Evolutionary conservation across 2,113 vertebrate genomes (phyloP).

Genomic region (Coryphaenoides rupestris): DNA sequence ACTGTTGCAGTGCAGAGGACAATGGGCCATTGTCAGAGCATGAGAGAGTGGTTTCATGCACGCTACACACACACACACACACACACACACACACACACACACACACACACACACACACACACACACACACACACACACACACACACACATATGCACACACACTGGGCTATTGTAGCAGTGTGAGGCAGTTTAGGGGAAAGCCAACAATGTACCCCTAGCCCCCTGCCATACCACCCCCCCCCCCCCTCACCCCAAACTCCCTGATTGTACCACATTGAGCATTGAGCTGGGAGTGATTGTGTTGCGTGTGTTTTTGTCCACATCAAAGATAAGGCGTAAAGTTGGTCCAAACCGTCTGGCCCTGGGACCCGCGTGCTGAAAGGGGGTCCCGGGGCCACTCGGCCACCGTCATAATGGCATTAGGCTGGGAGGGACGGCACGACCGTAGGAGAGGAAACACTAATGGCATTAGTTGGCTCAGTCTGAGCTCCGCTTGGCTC

Average conservation of each 20-base stretch:
- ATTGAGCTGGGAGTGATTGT: conserved; percentile 46
- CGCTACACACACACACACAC: conserved; percentile 4
- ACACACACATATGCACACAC: conserved; percentile 30
- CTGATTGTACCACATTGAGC: conserved; percentile 45
- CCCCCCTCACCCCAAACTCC: conserved; percentile 7
- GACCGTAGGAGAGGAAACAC: conserved; percentile 61
- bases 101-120: conserved; percentile 34
- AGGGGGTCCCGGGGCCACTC: conserved; percentile 32
- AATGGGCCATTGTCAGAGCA: conserved; percentile 71
- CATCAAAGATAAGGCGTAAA: conserved; percentile 68
- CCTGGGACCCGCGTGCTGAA: conserved; percentile 50
- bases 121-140: conserved; percentile 27
- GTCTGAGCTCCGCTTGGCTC: conserved; percentile 52
- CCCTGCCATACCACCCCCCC: background rate
- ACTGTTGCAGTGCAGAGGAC: conserved; percentile 61
- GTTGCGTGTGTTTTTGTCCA: conserved; percentile 64
- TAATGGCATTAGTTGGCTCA: conserved; percentile 66
- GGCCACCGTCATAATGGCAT: conserved; percentile 59
- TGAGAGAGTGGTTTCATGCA: conserved; percentile 44
- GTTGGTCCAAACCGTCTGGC: conserved; percentile 67
- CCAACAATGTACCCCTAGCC: conserved; percentile 51
- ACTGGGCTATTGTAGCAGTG: conserved; percentile 57
- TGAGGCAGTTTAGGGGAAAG: conserved; percentile 56
- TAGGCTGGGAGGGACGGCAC: conserved; percentile 53
- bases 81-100: conserved; percentile 26